phyloP scores from a whole-genome alignment of 1,140 invertebrate genomes.

The Lineus longissimus region DNA sequence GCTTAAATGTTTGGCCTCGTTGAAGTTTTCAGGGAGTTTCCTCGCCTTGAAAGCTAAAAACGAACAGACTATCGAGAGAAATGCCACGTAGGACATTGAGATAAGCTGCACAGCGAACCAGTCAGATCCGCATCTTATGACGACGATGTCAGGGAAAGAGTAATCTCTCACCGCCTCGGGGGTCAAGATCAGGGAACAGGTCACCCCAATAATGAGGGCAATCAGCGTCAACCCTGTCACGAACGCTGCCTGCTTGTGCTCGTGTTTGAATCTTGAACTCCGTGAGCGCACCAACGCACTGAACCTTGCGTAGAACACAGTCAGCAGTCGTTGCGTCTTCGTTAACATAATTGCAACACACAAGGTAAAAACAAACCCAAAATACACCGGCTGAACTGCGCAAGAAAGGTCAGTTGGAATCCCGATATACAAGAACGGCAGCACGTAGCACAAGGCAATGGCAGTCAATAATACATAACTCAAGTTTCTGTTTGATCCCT shows the following conservation, averaged over 20 bases:
- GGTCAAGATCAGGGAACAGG: background rate
- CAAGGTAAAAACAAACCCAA: conserved; percentile 64
- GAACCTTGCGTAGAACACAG: conserved; percentile 44
- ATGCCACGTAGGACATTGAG: conserved; percentile 68
- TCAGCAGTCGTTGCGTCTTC: conserved; percentile 67
- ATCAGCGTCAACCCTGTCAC: background rate
- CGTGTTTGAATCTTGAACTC: background rate
- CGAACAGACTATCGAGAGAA: conserved; percentile 67
- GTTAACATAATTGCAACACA: conserved; percentile 68
- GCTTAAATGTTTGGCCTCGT: conserved; percentile 85
- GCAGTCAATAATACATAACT: conserved; percentile 18
- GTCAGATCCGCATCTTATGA: background rate
- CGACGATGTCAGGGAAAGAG: background rate
- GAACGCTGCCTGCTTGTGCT: background rate
- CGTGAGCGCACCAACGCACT: background rate
- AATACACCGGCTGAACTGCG: conserved; percentile 58
- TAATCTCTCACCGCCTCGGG: background rate
- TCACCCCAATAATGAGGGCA: background rate
- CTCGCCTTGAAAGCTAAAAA: conserved; percentile 71
- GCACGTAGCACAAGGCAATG: conserved; percentile 13
- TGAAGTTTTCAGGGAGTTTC: conserved; percentile 89
- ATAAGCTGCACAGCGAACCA: conserved; percentile 57
- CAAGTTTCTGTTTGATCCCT: conserved; percentile 16
- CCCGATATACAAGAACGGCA: conserved; percentile 10
- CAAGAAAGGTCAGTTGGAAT: conserved; percentile 60